Percentiles rank a stretch among this genome's conserved stretches.
phyloP scores from a whole-genome alignment of 2,888 invertebrate species.

The Tigriopus californicus region DNA sequence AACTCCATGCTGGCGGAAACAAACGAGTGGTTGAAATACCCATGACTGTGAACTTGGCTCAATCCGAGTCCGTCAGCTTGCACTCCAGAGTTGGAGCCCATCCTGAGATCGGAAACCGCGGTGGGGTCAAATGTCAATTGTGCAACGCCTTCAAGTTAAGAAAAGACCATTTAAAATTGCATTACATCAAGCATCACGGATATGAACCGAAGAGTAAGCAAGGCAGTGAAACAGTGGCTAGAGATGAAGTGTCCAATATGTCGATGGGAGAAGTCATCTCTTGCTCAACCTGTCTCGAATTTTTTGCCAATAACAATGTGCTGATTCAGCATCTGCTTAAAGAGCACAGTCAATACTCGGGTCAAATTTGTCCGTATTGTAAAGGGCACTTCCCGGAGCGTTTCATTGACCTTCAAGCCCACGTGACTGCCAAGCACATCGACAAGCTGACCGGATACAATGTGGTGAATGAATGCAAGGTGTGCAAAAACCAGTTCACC shows the following conservation, averaged over 20 bases:
- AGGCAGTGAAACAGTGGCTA: not conserved
- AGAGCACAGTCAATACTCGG: not conserved
- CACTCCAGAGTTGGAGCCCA: constrained; percentile 10
- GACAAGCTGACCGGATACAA: constrained; percentile 11
- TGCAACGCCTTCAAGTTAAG: constrained; percentile 13
- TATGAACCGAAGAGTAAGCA: constrained; percentile 3
- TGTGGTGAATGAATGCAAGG: constrained; percentile 2
- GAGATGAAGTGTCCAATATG: not conserved
- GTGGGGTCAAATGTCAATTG: constrained; percentile 11
- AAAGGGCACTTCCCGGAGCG: constrained; percentile 2
- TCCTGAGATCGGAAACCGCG: constrained; percentile 8
- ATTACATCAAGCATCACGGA: constrained; percentile 10
- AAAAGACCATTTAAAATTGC: constrained; percentile 12
- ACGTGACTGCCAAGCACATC: constrained; percentile 4
- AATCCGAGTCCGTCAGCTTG: not conserved
- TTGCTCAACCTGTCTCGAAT: not conserved
- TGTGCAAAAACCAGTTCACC: constrained; percentile 3
- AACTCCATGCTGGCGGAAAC: constrained; percentile 10
- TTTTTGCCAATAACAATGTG: constrained; percentile 8
- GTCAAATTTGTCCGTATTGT: constrained; percentile 12
- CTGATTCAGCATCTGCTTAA: constrained; percentile 10
- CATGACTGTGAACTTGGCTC: not conserved
- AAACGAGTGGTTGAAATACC: not conserved
- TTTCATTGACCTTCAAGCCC: constrained; percentile 11
- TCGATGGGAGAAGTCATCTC: not conserved